phyloP scores from a whole-genome alignment of 2,113 vertebrate species.

The Pelodiscus sinensis region DNA sequence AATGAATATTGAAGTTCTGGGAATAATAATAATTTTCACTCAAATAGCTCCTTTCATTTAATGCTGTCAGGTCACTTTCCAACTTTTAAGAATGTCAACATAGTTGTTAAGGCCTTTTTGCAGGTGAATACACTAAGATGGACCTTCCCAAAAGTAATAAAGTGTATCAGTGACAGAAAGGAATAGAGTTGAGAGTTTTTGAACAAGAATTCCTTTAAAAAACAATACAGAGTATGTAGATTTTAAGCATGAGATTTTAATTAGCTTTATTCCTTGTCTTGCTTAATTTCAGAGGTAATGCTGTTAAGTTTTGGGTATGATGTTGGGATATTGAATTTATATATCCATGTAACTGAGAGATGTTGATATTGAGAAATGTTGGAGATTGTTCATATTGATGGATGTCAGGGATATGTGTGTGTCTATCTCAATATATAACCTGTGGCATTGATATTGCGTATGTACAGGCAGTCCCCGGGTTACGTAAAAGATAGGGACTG shows the following conservation, averaged over 20 bases:
- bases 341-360: not conserved
- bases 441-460: rapidly evolving
- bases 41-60: not conserved
- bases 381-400: not conserved
- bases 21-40: not conserved
- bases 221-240: too few species aligned
- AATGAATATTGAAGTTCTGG: not conserved
- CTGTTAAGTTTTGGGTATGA: not conserved
- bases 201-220: not conserved
- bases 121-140: not conserved
- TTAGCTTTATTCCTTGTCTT: not conserved
- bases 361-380: not conserved
- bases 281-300: not conserved
- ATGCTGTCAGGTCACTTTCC: rapidly evolving
- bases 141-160: not conserved
- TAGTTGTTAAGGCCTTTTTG: not conserved
- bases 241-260: not conserved
- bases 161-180: not conserved
- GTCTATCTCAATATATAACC: not conserved
- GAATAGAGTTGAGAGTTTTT: not conserved
- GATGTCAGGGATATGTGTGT: too few species aligned
- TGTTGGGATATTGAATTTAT: not conserved
- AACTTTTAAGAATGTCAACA: not conserved
- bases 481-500: too few species aligned
- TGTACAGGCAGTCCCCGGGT: too few species aligned